Conservation (phyloP, 37 sponge, comb jelly and placozoan species). For the Halichondria panicea region DNA sequence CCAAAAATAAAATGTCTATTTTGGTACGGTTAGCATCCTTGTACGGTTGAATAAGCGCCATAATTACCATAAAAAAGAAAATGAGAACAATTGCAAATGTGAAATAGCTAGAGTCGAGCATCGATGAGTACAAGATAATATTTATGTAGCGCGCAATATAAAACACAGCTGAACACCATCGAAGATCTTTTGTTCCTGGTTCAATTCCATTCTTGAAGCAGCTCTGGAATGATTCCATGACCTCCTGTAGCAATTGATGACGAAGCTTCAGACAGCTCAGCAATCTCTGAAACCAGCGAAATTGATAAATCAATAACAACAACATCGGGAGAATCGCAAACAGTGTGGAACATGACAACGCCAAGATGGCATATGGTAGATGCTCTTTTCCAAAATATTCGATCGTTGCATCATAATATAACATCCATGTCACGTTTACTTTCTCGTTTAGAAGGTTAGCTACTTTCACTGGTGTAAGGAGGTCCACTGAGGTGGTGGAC, state of each 20-base stretch:
- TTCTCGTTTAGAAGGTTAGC: neutral
- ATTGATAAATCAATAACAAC: conserved; percentile 30
- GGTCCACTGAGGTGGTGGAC: conserved; percentile 29
- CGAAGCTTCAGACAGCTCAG: neutral
- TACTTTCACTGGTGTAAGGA: conserved; percentile 45
- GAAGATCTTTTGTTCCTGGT: conserved; percentile 29
- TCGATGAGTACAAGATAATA: conserved; percentile 21
- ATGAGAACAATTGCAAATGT: neutral
- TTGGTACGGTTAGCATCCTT: neutral
- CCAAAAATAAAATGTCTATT: neutral
- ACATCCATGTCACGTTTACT: neutral
- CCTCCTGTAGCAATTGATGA: conserved; percentile 1
- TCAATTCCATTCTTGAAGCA: conserved; percentile 68
- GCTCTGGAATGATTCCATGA: conserved; percentile 58
- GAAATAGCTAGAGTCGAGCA: neutral
- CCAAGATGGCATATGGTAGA: conserved; percentile 41
- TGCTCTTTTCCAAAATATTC: conserved; percentile 37
- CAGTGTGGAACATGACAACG: neutral
- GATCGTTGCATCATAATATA: conserved; percentile 41
- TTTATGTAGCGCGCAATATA: conserved; percentile 33
- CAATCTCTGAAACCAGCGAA: conserved; percentile 4
- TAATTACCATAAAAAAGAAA: neutral
- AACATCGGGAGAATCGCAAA: conserved; percentile 50
- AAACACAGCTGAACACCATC: conserved; percentile 58
- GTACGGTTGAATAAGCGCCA: neutral